Percentiles rank a stretch among this genome's conserved stretches.
Evolutionary conservation across 2,113 vertebrate genomes (phyloP).

Genomic region (Malurus alboscapulatus): DNA sequence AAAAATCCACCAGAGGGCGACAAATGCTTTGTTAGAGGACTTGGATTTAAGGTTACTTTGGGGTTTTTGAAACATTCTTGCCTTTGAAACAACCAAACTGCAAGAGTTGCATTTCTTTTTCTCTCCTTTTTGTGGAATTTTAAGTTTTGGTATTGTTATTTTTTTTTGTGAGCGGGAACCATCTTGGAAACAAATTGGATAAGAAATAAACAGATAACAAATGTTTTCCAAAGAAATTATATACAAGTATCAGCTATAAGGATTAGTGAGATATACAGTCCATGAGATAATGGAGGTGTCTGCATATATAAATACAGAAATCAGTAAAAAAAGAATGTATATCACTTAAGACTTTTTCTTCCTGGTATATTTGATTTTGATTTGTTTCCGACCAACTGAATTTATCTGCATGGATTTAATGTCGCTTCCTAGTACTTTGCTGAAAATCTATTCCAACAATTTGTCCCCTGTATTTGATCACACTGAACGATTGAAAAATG

Average conservation of each 20-base stretch:
- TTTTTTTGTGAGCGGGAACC: not conserved
- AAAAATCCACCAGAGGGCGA: conserved; percentile 36
- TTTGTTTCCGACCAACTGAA: not conserved
- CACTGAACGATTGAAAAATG: not conserved
- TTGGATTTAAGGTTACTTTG: fast-evolving
- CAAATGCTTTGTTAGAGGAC: not conserved
- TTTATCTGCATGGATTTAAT: not conserved
- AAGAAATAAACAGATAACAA: not conserved
- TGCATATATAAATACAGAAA: not conserved
- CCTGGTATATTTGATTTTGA: not conserved
- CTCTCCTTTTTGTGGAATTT: not conserved
- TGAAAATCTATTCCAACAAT: not conserved
- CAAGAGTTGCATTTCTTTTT: not conserved
- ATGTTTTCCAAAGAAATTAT: not conserved
- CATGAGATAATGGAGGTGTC: not conserved
- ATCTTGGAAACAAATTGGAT: not conserved
- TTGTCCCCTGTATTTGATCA: not conserved
- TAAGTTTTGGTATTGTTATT: not conserved
- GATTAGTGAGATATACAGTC: not conserved
- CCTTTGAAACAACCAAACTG: not conserved
- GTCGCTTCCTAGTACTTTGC: not conserved
- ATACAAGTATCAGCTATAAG: not conserved
- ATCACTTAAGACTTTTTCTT: not conserved
- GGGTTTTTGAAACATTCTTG: not conserved
- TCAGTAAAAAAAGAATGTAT: not conserved